Base-by-base conservation (phyloP, 2,797 vertebrate genomes). In the Sciurus carolinensis region DNA sequence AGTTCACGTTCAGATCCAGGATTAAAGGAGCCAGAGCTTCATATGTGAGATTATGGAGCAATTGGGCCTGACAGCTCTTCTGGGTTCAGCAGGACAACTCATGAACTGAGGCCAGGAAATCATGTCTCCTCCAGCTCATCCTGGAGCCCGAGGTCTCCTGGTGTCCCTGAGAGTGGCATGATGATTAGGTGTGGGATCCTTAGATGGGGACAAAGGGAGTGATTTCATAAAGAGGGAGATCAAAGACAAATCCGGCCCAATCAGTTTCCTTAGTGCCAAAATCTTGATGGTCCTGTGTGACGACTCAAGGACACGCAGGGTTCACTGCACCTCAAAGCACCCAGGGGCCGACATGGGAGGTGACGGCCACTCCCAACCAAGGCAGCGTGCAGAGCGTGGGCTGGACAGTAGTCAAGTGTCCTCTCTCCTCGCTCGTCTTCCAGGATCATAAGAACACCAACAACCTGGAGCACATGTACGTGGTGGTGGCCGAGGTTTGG, bases 351-450 rank as follows among this genome's bases (percentile, higher is more conserved):
- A 69, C 1, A 1, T 20, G 17, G n/a, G n/a, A 67, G 6, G 22
- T 26, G 3, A 47, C 15, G 42, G 66, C 81, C 28, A 4, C 14
- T 69, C 30, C 47, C 0, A 28, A 73, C 42, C 67, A 54, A 67
- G 28, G 14, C 13, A 18, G 42, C 30, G 20, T 0, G 0, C 22
- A n/a, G 76, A 44, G 20, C 39, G 4, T 7, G 17, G 33, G 30
- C 28, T 73, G 33, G 30, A 39, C n/a, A 30, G 39, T 64, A 20
- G 1, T 80, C 57, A 42, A 67, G 64, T 26, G 10, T 20, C 33
- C 36, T 44, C 42, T 91, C 80, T 39, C n/a, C 44, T 62, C 20
- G 8, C 4, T 50, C 39, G 15, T 62, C 75, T 86, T n/a, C 72
- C 13, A 11, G 20, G 39, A 24, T 44, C 18, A 44, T 18, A 33